Evolutionary conservation across 2,888 invertebrate genomes (phyloP).

Genomic region (Drosophila diplacantha): DNA sequence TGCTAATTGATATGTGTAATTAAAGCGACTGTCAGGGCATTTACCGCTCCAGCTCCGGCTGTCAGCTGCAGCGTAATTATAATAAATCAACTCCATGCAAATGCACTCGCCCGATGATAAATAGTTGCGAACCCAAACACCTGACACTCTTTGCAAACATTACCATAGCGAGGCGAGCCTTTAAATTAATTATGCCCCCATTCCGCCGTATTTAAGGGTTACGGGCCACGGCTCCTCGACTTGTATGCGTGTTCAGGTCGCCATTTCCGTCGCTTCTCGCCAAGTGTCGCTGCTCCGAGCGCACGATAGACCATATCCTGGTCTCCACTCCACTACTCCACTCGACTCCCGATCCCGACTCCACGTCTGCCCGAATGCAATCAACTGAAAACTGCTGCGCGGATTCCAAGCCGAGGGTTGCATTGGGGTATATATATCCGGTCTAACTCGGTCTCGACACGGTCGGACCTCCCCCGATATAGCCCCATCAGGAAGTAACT

Average conservation of each 20-base stretch:
- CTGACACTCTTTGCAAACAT: slow-evolving; percentile 69
- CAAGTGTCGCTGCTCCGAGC: slow-evolving; percentile 22
- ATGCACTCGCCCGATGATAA: slow-evolving; percentile 49
- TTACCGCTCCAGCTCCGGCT: slow-evolving; percentile 49
- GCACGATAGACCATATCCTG: slow-evolving; percentile 7
- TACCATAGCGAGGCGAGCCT: slow-evolving; percentile 42
- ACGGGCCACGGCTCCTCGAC: background rate
- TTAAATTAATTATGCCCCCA: slow-evolving; percentile 67
- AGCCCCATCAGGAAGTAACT: slow-evolving; percentile 1
- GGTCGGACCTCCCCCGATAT: background rate
- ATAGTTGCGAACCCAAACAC: slow-evolving; percentile 53
- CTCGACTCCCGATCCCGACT: slow-evolving; percentile 14
- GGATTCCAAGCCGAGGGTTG: slow-evolving; percentile 5
- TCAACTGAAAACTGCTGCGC: slow-evolving; percentile 37
- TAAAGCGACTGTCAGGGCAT: slow-evolving; percentile 38
- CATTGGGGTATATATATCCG: slow-evolving; percentile 10
- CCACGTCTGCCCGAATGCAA: slow-evolving; percentile 26
- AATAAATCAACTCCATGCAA: slow-evolving; percentile 60
- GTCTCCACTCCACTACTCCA: slow-evolving; percentile 6
- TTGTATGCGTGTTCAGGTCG: slow-evolving; percentile 30
- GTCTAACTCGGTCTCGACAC: background rate
- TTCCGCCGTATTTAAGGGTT: slow-evolving; percentile 5
- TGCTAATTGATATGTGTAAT: slow-evolving; percentile 43
- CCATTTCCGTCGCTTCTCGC: slow-evolving; percentile 32
- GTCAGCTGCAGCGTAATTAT: slow-evolving; percentile 65